Conservation (phyloP, 1,140 invertebrate genomes). For the Leptopilina clavipes region DNA sequence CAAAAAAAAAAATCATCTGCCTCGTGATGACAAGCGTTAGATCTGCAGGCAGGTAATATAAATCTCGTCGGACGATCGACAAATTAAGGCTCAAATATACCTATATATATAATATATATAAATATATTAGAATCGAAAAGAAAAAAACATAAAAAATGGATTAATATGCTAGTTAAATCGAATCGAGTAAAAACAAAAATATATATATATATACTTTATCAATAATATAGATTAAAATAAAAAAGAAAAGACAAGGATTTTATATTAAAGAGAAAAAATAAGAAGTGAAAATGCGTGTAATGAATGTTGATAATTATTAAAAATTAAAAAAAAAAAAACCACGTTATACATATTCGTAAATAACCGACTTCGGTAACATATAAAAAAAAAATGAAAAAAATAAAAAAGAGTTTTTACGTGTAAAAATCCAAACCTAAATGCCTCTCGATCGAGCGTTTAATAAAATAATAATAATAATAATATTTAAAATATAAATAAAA, state of each 20-base stretch:
- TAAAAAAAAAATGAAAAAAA: slow-evolving; percentile 11
- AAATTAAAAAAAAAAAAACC: slow-evolving; percentile 37
- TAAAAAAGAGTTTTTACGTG: slow-evolving; percentile 61
- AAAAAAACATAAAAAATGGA: slow-evolving; percentile 26
- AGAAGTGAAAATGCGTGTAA: slow-evolving; percentile 58
- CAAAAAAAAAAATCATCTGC: background rate
- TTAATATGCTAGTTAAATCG: slow-evolving; percentile 23
- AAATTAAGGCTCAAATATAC: slow-evolving; percentile 38
- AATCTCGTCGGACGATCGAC: slow-evolving; percentile 32
- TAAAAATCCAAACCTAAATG: slow-evolving; percentile 64
- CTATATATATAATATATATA: slow-evolving; percentile 41
- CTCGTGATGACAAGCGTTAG: slow-evolving; percentile 33
- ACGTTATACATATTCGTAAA: slow-evolving; percentile 38
- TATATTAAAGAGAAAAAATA: slow-evolving; percentile 48
- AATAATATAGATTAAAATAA: slow-evolving; percentile 55
- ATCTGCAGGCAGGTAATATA: slow-evolving; percentile 8
- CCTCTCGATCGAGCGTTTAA: slow-evolving; percentile 54
- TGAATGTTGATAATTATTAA: slow-evolving; percentile 57
- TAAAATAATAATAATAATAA: slow-evolving; percentile 5
- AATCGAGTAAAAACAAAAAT: slow-evolving; percentile 13
- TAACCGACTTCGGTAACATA: slow-evolving; percentile 52
- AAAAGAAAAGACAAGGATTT: slow-evolving; percentile 58
- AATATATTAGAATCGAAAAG: slow-evolving; percentile 39
- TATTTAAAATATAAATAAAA: background rate
- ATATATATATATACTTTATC: slow-evolving; percentile 29